These are phyloP conservation scores for Orcinus orca DNA, from an alignment of 2,113 vertebrate genomes.

Conservation along the genomic window DNA sequence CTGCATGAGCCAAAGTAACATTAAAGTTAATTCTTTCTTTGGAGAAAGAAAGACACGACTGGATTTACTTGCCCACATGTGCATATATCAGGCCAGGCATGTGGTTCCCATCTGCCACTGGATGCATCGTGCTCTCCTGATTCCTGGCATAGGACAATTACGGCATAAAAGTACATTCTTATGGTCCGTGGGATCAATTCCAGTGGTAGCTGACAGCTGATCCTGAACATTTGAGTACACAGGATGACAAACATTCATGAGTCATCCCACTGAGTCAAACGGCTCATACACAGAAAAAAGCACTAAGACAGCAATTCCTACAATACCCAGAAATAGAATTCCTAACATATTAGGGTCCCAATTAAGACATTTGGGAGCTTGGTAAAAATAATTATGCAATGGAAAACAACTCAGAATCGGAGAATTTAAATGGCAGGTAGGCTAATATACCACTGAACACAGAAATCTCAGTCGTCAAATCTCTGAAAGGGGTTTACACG, in stretches of 20 bases:
- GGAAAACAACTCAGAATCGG: not conserved
- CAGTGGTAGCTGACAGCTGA: not conserved
- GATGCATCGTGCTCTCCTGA: not conserved
- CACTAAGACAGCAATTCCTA: not conserved
- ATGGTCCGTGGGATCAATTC: not conserved
- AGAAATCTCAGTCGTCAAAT: not conserved
- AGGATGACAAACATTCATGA: conserved; percentile 35
- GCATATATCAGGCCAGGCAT: fast-evolving
- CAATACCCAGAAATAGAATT: conserved; percentile 53
- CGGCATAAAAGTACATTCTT: not conserved
- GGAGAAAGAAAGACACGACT: not conserved
- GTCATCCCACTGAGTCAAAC: conserved; percentile 32
- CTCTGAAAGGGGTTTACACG: not conserved
- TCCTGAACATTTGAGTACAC: not conserved
- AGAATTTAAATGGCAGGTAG: not conserved
- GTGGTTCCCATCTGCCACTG: not conserved
- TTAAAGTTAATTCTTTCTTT: not conserved
- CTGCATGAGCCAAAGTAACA: not conserved
- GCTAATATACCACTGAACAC: not conserved
- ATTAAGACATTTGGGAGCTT: conserved; percentile 37
- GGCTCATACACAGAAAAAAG: not conserved
- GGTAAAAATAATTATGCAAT: conserved; percentile 55
- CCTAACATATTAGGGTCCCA: conserved; percentile 12
- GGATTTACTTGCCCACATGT: fast-evolving
- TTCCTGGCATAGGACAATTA: not conserved